phyloP scores from a whole-genome alignment of 2,888 invertebrate genomes.

The Lepidocyrtoides sp. region DNA sequence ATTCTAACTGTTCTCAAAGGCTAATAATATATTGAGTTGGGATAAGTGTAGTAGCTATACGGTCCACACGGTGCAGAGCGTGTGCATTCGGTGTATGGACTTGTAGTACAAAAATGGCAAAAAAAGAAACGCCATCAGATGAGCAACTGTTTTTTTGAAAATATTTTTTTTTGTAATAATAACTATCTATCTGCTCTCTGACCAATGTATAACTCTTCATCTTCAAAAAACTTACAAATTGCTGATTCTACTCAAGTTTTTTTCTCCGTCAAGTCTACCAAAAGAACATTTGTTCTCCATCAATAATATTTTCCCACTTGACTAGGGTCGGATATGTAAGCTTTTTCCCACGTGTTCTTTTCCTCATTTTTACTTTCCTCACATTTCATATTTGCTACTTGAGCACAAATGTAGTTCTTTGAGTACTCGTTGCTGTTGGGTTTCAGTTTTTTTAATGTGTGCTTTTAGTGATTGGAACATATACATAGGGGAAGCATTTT shows the following conservation, averaged over 20 bases:
- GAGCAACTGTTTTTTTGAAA: constrained; percentile 31
- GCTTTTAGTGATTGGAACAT: background rate
- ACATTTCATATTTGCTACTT: constrained; percentile 48
- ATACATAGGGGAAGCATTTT: background rate
- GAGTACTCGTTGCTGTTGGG: background rate
- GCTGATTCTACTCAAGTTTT: constrained; percentile 82
- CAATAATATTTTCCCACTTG: constrained; percentile 73
- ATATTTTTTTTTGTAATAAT: constrained; percentile 29
- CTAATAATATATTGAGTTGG: background rate
- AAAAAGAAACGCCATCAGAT: background rate
- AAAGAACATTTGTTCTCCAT: constrained; percentile 82
- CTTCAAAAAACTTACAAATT: constrained; percentile 70
- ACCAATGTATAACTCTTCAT: constrained; percentile 27
- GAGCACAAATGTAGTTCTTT: background rate
- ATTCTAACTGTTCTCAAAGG: background rate
- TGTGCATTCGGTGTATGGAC: too few species aligned
- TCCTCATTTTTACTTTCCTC: constrained; percentile 36
- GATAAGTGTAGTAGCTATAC: too few species aligned
- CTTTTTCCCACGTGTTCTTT: constrained; percentile 60
- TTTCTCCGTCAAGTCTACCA: constrained; percentile 54
- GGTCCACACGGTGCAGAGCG: too few species aligned
- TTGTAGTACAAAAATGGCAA: background rate
- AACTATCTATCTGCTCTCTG: constrained; percentile 6
- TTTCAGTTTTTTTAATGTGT: background rate
- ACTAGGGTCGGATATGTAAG: background rate